Evolutionary conservation across 1,140 invertebrate genomes (phyloP).

Genomic region (Drosophila ambigua): DNA sequence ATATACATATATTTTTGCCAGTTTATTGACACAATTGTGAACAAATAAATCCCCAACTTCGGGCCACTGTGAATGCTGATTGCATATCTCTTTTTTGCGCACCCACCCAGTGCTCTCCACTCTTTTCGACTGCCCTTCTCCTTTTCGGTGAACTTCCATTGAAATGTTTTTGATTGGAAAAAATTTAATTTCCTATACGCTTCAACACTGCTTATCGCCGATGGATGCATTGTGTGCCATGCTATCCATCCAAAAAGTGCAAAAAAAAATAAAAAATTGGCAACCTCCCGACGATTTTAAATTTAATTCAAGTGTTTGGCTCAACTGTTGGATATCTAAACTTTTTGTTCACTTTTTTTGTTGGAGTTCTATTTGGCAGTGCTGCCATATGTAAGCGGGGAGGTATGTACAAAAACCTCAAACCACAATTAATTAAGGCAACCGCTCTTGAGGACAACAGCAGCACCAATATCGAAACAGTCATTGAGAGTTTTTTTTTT

Average conservation of each 20-base stretch:
- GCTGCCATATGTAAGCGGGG: conserved; percentile 34
- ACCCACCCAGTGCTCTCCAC: background rate
- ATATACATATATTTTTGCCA: conserved; percentile 29
- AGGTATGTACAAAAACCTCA: conserved; percentile 45
- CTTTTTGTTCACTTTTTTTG: conserved; percentile 41
- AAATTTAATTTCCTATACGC: conserved; percentile 83
- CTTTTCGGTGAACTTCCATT: conserved; percentile 64
- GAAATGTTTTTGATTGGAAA: conserved; percentile 83
- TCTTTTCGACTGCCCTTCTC: background rate
- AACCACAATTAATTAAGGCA: conserved; percentile 78
- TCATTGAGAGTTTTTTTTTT: conserved; percentile 54
- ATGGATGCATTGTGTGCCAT: conserved; percentile 56
- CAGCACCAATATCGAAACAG: conserved; percentile 41
- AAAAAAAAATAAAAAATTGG: conserved; percentile 52
- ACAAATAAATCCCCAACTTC: conserved; percentile 50
- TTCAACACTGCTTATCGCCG: conserved; percentile 71
- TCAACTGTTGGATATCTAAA: conserved; percentile 66
- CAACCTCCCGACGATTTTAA: conserved; percentile 48
- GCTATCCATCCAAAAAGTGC: conserved; percentile 13
- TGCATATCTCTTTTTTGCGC: conserved; percentile 31
- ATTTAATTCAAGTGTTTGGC: conserved; percentile 66
- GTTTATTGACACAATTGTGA: conserved; percentile 58
- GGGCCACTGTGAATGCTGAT: conserved; percentile 40
- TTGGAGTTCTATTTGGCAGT: no score
- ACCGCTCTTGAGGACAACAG: conserved; percentile 51